phyloP scores from a whole-genome alignment of 1,140 invertebrate genomes.

The Lasaia peninsularis region DNA sequence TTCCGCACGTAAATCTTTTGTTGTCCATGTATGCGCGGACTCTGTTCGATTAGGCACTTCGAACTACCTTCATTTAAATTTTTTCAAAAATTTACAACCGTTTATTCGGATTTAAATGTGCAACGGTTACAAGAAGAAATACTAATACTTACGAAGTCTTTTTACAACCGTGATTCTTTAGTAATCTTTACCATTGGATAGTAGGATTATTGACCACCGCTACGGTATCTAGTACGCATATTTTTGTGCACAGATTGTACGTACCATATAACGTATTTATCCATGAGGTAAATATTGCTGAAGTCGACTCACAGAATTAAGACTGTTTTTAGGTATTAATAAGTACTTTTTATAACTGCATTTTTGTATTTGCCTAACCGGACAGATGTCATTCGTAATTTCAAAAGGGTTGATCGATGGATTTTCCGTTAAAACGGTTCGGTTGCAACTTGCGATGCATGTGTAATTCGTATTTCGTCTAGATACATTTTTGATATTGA shows the following conservation, averaged over 20 bases:
- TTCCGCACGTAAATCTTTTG: constrained; percentile 54
- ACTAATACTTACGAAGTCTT: too few species aligned
- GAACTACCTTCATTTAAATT: constrained; percentile 12
- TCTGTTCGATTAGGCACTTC: constrained; percentile 40
- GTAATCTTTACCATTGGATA: too few species aligned
- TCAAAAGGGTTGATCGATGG: constrained; percentile 78
- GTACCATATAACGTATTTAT: too few species aligned
- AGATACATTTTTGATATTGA: neutral
- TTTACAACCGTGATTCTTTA: neutral
- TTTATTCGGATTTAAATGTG: too few species aligned
- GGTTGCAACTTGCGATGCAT: constrained; percentile 60
- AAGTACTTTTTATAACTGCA: neutral
- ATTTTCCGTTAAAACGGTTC: constrained; percentile 48
- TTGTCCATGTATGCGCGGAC: constrained; percentile 45
- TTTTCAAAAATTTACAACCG: too few species aligned
- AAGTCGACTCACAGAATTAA: too few species aligned
- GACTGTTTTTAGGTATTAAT: neutral
- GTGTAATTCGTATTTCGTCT: constrained; percentile 20
- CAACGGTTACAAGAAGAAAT: too few species aligned
- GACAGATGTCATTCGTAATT: constrained; percentile 62
- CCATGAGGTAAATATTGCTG: too few species aligned
- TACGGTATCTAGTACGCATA: too few species aligned
- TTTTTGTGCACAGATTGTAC: too few species aligned
- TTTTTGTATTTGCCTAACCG: constrained; percentile 44
- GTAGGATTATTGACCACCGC: too few species aligned